Percentiles rank a stretch among this genome's conserved stretches.
Evolutionary conservation across 2,113 vertebrate genomes (phyloP).

Genomic region (Ornithorhynchus anatinus): DNA sequence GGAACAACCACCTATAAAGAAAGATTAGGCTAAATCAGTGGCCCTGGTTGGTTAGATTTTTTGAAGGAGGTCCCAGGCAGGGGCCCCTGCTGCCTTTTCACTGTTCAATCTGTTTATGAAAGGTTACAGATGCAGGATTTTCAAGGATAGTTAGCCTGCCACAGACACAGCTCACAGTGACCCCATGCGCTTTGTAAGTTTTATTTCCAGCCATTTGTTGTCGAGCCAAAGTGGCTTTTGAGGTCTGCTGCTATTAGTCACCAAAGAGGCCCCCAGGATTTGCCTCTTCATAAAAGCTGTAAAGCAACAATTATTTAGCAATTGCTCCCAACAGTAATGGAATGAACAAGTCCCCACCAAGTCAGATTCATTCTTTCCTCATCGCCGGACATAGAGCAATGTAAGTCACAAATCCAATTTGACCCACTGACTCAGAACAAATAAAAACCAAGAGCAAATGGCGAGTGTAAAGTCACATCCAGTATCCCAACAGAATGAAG

Average conservation of each 20-base stretch:
- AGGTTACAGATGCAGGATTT: neutral
- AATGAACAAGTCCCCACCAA: neutral
- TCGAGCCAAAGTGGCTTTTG: neutral
- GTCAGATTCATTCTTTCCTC: neutral
- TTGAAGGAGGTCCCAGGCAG: no score
- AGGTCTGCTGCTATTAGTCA: neutral
- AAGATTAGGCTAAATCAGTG: no score
- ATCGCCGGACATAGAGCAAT: neutral
- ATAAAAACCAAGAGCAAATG: neutral
- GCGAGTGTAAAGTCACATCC: neutral
- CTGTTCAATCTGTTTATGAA: neutral
- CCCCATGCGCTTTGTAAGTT: neutral
- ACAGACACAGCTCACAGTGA: neutral
- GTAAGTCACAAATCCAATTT: neutral
- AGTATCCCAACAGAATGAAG: neutral
- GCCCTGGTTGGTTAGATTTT: no score
- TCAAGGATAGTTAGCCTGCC: no score
- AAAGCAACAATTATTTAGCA: no score
- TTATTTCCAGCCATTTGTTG: neutral
- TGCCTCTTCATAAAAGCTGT: neutral
- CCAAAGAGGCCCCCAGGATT: neutral
- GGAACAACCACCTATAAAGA: no score
- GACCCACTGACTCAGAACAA: neutral
- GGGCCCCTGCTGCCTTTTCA: no score
- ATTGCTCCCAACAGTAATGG: neutral